Evolutionary conservation across 2,113 vertebrate species (phyloP).

Genomic region (Geothlypis trichas): DNA sequence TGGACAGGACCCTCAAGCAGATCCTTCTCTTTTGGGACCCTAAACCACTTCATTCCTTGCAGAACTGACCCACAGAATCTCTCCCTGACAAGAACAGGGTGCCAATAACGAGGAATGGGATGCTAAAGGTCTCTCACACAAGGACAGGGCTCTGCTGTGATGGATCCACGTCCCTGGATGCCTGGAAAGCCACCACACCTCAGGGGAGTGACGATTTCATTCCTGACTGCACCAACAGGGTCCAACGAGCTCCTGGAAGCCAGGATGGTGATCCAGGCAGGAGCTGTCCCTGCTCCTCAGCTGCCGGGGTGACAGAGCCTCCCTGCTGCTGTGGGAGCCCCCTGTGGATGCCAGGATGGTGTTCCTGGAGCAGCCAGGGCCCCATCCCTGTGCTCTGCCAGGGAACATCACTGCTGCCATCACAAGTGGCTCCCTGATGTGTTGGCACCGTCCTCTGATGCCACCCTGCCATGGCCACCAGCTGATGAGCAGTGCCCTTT

Average conservation of each 20-base stretch:
- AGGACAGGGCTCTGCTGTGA: neutral
- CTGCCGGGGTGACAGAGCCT: neutral
- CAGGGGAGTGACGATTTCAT: neutral
- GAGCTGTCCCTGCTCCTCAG: neutral
- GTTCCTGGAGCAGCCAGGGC: accelerated
- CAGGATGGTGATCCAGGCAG: neutral
- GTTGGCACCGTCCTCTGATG: neutral
- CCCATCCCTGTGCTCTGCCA: neutral
- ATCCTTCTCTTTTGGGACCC: neutral
- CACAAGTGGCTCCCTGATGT: neutral
- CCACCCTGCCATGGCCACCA: neutral
- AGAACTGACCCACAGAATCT: neutral
- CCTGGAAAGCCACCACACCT: neutral
- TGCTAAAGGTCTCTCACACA: neutral
- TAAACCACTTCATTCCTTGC: neutral
- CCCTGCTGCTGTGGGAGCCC: accelerated
- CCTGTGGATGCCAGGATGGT: neutral
- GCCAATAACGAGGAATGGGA: neutral
- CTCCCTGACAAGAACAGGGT: neutral
- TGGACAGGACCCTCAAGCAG: neutral
- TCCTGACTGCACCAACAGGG: neutral
- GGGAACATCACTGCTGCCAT: neutral
- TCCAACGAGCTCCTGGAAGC: neutral
- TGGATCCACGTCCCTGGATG: neutral
- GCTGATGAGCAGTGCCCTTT: neutral